Conservation (phyloP, 1,140 invertebrate species). For the Ganaspis sp. region DNA sequence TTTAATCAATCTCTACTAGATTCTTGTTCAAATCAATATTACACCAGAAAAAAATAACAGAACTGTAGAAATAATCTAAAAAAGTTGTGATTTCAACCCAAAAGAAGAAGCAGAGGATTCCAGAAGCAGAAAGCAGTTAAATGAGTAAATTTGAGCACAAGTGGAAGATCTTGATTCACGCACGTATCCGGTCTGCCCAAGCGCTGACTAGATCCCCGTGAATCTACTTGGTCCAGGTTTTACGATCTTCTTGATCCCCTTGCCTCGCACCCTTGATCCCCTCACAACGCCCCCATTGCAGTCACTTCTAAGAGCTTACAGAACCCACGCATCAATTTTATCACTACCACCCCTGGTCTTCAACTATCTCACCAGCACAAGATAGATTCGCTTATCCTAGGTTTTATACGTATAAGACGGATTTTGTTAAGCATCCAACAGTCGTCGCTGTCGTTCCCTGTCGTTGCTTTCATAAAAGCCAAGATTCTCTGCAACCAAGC, state of each 20-base stretch:
- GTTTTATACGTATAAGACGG: neutral
- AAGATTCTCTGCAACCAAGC: conserved; percentile 22
- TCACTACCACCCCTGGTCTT: neutral
- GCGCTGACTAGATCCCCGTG: conserved; percentile 50
- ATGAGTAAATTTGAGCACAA: conserved; percentile 57
- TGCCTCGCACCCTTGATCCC: conserved; percentile 2
- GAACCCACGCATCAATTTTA: conserved; percentile 37
- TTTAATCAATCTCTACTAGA: no score
- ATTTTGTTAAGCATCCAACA: conserved; percentile 19
- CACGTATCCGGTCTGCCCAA: conserved; percentile 46
- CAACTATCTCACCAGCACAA: conserved; percentile 16
- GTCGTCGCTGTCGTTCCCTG: conserved; percentile 38
- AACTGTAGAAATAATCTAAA: no score
- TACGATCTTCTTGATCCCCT: conserved; percentile 46
- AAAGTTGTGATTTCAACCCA: no score
- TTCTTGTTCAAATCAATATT: no score
- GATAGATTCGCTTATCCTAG: conserved; percentile 15
- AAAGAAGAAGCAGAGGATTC: no score
- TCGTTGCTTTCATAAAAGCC: conserved; percentile 31
- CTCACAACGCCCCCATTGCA: no score
- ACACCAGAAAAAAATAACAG: no score
- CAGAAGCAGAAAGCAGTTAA: conserved; percentile 43
- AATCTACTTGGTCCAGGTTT: conserved; percentile 52
- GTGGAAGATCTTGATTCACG: conserved; percentile 43
- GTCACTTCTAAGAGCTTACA: conserved; percentile 29